Percentiles rank a stretch among this genome's conserved stretches.
These are phyloP conservation scores for Typhlichthys eigenmanni DNA, from an alignment of 2,797 vertebrate genomes.

Conservation along the genomic window DNA sequence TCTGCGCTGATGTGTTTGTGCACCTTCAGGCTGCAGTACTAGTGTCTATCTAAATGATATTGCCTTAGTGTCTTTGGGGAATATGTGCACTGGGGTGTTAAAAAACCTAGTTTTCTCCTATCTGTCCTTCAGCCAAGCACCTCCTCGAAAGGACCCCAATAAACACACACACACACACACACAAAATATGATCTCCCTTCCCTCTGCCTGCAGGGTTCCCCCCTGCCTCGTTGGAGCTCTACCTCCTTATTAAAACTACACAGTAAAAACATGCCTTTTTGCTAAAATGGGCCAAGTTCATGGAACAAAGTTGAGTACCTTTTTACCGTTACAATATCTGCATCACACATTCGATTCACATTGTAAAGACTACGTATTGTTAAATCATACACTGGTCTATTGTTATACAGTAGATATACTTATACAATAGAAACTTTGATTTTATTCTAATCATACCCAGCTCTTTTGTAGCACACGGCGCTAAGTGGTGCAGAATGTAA, in stretches of 20 bases:
- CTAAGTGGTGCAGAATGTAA: background rate
- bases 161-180: constrained; percentile 17
- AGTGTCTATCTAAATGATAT: constrained; percentile 37
- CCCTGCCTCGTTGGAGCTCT: constrained; percentile 30
- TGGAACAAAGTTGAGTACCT: constrained; percentile 7
- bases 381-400: background rate
- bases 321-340: constrained; percentile 18
- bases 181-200: constrained; percentile 7
- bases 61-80: constrained; percentile 42
- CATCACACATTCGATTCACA: no score
- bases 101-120: constrained; percentile 27
- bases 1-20: constrained; percentile 26
- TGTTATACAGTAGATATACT: constrained; percentile 6
- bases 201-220: constrained; percentile 19
- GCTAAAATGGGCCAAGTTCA: constrained; percentile 30
- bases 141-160: constrained; percentile 24
- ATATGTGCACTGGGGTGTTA: constrained; percentile 30
- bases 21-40: constrained; percentile 30
- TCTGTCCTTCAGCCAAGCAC: constrained; percentile 38
- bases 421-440: background rate
- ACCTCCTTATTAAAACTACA: constrained; percentile 52
- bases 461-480: background rate
- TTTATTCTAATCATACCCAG: background rate
- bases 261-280: constrained; percentile 18
- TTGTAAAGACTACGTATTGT: no score